Conservation (phyloP, 92 coral and sea anemone genomes). For the Galaxea fascicularis region DNA sequence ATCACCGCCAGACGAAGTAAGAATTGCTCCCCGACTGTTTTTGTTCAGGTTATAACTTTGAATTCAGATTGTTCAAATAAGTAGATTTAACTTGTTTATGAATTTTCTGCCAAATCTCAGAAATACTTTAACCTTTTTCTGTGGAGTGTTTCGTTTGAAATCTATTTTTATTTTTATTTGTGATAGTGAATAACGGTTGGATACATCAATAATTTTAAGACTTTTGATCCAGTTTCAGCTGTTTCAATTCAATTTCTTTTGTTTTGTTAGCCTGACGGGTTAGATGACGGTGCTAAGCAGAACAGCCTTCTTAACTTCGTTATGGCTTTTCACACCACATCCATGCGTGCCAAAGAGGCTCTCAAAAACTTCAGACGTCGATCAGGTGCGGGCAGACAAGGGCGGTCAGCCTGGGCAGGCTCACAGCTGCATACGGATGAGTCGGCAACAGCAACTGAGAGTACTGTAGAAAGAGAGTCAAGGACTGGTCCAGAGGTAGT, state of each 20-base stretch:
- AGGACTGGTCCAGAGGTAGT: background rate
- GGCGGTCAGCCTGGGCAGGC: constrained; percentile 8
- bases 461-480: background rate
- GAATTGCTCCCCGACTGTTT: background rate
- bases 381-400: constrained; percentile 53
- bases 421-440: background rate
- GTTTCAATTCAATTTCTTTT: background rate
- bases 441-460: background rate
- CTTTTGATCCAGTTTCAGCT: background rate
- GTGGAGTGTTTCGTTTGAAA: too few relatives aligned
- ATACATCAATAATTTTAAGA: background rate
- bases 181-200: too few relatives aligned
- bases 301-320: constrained; percentile 86
- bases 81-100: too few relatives aligned
- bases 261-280: constrained; percentile 11
- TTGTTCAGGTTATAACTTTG: background rate
- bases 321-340: constrained; percentile 86
- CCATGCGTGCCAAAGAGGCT: constrained; percentile 90
- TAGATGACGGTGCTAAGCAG: constrained; percentile 44
- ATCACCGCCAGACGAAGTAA: constrained; percentile 30
- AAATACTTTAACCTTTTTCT: too few relatives aligned
- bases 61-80: background rate
- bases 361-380: constrained; percentile 74
- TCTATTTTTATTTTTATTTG: too few relatives aligned
- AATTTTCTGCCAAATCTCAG: too few relatives aligned